Evolutionary conservation across 2,797 vertebrate genomes (phyloP).

Genomic region (Alcedo atthis): DNA sequence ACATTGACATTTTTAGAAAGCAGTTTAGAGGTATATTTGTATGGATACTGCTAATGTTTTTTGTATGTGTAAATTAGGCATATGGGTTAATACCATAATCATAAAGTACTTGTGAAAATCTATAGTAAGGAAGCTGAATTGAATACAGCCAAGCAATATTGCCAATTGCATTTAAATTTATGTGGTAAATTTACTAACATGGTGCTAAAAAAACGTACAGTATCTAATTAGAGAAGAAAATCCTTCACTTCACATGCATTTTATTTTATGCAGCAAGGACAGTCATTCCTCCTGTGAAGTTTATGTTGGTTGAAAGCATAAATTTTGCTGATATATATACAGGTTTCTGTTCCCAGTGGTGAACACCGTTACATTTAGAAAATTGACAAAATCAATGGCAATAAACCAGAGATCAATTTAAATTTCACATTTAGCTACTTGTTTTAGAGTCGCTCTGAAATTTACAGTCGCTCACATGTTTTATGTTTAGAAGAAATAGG

Average conservation of each 20-base stretch:
- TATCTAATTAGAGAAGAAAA: conserved; percentile 58
- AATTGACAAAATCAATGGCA: conserved; percentile 71
- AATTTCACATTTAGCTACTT: conserved; percentile 71
- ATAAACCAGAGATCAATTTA: conserved; percentile 73
- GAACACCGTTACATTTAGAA: conserved; percentile 65
- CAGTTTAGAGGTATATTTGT: conserved; percentile 29
- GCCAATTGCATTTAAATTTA: conserved; percentile 75
- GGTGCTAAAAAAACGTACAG: conserved; percentile 70
- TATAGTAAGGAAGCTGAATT: conserved; percentile 19
- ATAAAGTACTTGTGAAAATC: conserved; percentile 43
- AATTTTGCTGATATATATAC: conserved; percentile 66
- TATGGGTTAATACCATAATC: conserved; percentile 68
- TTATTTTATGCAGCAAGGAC: conserved; percentile 48
- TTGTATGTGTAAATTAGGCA: conserved; percentile 66
- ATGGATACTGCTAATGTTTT: conserved; percentile 16
- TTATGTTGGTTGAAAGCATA: conserved; percentile 72
- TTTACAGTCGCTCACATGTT: conserved; percentile 43
- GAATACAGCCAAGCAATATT: conserved; percentile 54
- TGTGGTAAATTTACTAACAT: conserved; percentile 76
- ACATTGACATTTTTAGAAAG: conserved; percentile 43
- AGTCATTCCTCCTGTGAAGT: conserved; percentile 68
- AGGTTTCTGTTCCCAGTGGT: conserved; percentile 70
- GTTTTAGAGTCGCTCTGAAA: conserved; percentile 52
- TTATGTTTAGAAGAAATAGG: conserved; percentile 43
- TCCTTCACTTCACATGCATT: conserved; percentile 52